Evolutionary conservation across 2,797 vertebrate genomes (phyloP), one percentile per base, ranked within the genome.

Genomic region (Salmo trutta): DNA sequence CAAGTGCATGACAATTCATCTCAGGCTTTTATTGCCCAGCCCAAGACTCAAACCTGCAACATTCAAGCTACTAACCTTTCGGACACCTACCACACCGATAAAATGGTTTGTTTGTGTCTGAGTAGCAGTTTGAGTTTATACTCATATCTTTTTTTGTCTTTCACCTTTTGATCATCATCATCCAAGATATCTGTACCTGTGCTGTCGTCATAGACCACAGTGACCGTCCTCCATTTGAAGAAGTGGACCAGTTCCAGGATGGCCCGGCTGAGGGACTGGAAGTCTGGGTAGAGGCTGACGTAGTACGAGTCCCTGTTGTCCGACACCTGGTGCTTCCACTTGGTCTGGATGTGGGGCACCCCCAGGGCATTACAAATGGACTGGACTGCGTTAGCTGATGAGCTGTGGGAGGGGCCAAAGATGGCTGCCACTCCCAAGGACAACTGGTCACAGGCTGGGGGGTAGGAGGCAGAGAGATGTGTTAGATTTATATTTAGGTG

Each of bases 161-260:
- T 19, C 15, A 54, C 17, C 17, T 4, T 19, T 54, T 17, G 14
- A 53, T 14, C 52, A 53, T 19, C 53, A 54, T 54, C 16, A 33
- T 67, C 75, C 75, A 81, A 82, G 74, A 73, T 81, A 79, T 90
- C 85, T 47, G 41, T 47, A 47, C 98, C 98, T 85, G 98, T 99
- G 94, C 98, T 99, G 96, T 99, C 98, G 89, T 99, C 98, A 31
- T 99, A 99, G 70, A 99, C 98, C 87, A 99, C 96, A 0, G 98
- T 99, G 83, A 99, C 97, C 0, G 96, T 99, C 93, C 96, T 97
- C 98, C 98, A 99, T 92, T 97, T 97, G 96, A 99, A 99, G 94
- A 98, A 99, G 91, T 99, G 97, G 84, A 99, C 98, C 91, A 99
- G 94, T 93, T 99, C 98, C 72, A 99, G 95, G 85, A 99, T 99